Evolutionary conservation across 2,888 invertebrate species (phyloP).

Genomic region (Acleris sparsana): DNA sequence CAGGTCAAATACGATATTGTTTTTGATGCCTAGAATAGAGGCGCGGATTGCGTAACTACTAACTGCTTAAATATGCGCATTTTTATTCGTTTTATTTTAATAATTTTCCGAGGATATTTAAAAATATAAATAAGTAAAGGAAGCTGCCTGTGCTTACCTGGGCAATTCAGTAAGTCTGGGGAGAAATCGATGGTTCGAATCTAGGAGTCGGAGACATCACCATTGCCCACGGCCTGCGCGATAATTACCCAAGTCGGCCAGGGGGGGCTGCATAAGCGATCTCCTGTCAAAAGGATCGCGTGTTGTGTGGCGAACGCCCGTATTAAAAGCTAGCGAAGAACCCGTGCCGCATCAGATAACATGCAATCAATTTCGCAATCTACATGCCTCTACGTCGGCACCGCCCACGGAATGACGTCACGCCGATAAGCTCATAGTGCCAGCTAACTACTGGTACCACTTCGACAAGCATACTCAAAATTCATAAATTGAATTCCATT

Average conservation of each 20-base stretch:
- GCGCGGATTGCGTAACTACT: too few species aligned
- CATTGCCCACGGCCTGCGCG: constrained; percentile 69
- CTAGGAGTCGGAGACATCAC: constrained; percentile 72
- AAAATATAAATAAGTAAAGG: too few species aligned
- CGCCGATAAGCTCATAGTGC: constrained; percentile 75
- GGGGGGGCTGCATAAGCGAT: constrained; percentile 69
- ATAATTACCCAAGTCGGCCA: constrained; percentile 73
- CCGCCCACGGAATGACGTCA: constrained; percentile 79
- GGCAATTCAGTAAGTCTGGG: too few species aligned
- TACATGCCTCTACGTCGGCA: constrained; percentile 80
- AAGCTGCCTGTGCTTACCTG: too few species aligned
- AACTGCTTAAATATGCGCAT: too few species aligned
- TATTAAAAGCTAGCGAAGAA: constrained; percentile 82
- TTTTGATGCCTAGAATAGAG: too few species aligned
- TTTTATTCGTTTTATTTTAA: too few species aligned
- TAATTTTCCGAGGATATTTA: too few species aligned
- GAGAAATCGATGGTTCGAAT: not conserved
- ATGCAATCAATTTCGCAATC: constrained; percentile 83
- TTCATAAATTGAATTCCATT: constrained; percentile 45
- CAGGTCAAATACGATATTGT: too few species aligned
- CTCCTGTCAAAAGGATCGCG: constrained; percentile 82
- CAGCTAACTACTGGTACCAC: constrained; percentile 75
- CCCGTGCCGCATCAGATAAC: constrained; percentile 81
- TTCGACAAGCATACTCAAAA: constrained; percentile 54
- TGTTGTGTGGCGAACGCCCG: constrained; percentile 74